phyloP scores from a whole-genome alignment of 2,888 invertebrate species.

The Balanococcus diminutus region DNA sequence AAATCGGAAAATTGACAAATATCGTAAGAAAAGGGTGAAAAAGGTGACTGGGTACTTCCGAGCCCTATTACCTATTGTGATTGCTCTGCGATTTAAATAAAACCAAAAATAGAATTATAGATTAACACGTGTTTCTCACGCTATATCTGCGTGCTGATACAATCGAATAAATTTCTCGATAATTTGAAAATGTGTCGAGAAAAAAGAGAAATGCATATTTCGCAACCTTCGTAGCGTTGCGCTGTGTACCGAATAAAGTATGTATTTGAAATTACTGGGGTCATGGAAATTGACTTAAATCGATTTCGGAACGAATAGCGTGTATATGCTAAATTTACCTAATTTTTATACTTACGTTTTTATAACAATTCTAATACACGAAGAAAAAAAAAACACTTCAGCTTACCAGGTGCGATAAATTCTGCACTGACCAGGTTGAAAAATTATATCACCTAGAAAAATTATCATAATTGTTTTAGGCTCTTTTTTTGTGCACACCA shows the following conservation, averaged over 20 bases:
- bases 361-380: not conserved
- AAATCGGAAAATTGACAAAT: too few species aligned
- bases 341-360: not conserved
- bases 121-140: not conserved
- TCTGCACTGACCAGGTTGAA: not conserved
- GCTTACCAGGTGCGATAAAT: slow-evolving; percentile 20
- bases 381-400: not conserved
- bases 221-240: not conserved
- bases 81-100: not conserved
- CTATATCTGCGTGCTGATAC: not conserved
- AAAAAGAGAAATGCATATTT: not conserved
- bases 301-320: not conserved
- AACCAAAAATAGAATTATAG: not conserved
- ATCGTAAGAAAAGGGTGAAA: too few species aligned
- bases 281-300: slow-evolving; percentile 7
- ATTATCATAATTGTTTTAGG: not conserved
- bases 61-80: too few species aligned
- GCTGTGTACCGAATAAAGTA: not conserved
- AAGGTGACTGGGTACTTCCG: too few species aligned
- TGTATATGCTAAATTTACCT: not conserved
- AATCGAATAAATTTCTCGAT: not conserved
- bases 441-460: not conserved
- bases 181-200: not conserved
- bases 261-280: not conserved
- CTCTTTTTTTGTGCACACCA: not conserved